Conservation (phyloP, 2,797 vertebrate species). For the Fistularia commersonii region DNA sequence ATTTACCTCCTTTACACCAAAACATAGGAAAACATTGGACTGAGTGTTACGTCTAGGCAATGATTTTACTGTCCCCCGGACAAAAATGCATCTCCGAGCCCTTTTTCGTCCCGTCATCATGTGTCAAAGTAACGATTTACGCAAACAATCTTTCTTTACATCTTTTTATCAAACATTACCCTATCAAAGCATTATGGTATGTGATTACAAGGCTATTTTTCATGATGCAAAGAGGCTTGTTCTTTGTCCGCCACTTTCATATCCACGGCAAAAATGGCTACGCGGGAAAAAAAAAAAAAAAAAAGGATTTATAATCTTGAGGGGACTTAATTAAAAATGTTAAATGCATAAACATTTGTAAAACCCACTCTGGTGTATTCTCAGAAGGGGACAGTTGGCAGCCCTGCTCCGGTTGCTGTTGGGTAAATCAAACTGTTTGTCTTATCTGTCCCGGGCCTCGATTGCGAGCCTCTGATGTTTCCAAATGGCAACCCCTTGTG, state of each 20-base stretch:
- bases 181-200: no score
- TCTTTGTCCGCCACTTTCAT: constrained; percentile 11
- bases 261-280: not conserved
- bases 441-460: constrained; percentile 44
- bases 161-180: no score
- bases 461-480: constrained; percentile 39
- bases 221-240: not conserved
- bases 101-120: no score
- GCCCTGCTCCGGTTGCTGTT: constrained; percentile 37
- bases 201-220: no score
- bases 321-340: constrained; percentile 21
- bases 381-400: constrained; percentile 55
- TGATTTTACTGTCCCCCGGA: no score
- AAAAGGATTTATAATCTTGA: constrained; percentile 8
- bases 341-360: constrained; percentile 48
- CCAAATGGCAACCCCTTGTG: constrained; percentile 51
- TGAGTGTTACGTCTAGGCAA: no score
- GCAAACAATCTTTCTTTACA: no score
- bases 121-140: no score
- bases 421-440: constrained; percentile 47
- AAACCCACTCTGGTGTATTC: constrained; percentile 41
- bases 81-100: no score
- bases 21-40: no score
- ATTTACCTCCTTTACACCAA: no score
- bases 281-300: not conserved